Conservation (phyloP, 1,140 invertebrate genomes). For the Penaeus indicus region DNA sequence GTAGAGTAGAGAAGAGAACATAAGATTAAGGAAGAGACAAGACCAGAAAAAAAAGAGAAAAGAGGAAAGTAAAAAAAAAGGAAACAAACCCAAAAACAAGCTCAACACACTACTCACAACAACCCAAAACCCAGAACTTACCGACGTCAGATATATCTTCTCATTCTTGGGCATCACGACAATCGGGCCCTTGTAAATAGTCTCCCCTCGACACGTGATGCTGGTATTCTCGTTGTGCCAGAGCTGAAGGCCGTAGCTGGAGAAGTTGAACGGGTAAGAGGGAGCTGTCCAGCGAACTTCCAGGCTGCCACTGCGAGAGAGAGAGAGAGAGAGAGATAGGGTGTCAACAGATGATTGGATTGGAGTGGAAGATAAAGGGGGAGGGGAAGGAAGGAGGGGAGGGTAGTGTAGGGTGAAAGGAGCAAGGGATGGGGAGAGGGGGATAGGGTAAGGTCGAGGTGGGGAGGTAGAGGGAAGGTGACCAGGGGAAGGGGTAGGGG, state of each 20-base stretch:
- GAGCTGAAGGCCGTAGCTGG: background rate
- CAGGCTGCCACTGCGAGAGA: background rate
- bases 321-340: background rate
- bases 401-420: too few species aligned
- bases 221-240: background rate
- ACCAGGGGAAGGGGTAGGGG: background rate
- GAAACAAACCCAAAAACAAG: background rate
- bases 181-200: background rate
- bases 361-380: background rate
- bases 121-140: background rate
- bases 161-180: background rate
- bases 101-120: background rate
- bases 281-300: background rate
- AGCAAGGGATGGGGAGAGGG: background rate
- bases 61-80: background rate
- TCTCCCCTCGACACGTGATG: background rate
- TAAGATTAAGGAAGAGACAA: too few species aligned
- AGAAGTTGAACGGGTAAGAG: background rate
- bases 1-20: too few species aligned
- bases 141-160: background rate
- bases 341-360: background rate
- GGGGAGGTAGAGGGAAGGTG: background rate
- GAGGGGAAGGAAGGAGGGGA: background rate
- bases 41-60: too few species aligned
- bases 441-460: background rate